Percentiles rank a stretch among this genome's conserved stretches.
phyloP scores from a whole-genome alignment of 1,140 invertebrate genomes.

The Pemphigus obesinymphae region DNA sequence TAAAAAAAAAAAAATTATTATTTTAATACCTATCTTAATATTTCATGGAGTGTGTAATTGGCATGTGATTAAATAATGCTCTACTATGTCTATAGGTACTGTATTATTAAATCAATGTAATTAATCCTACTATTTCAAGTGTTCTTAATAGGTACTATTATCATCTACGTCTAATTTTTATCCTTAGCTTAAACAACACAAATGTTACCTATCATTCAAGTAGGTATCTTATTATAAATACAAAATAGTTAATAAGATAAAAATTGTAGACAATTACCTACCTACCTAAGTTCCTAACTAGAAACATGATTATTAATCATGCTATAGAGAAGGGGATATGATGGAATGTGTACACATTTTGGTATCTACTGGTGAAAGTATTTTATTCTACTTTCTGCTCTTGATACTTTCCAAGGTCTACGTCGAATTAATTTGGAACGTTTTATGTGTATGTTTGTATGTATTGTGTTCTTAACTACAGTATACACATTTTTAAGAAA shows the following conservation, averaged over 20 bases:
- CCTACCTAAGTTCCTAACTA: background rate
- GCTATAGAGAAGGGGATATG: background rate
- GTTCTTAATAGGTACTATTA: background rate
- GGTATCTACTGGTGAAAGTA: conserved; percentile 9
- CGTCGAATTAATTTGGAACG: background rate
- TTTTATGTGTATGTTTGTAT: background rate
- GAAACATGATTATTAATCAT: background rate
- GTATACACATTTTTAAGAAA: background rate
- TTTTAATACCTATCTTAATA: too few relatives aligned
- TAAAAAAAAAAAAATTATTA: too few relatives aligned
- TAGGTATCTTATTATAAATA: background rate
- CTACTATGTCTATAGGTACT: too few relatives aligned
- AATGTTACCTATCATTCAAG: background rate
- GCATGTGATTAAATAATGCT: too few relatives aligned
- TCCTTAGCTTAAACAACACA: background rate
- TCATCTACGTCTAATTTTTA: background rate
- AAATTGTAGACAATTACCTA: background rate
- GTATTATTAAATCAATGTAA: background rate
- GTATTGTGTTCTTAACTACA: background rate
- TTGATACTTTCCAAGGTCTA: conserved; percentile 24
- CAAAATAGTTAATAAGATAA: background rate
- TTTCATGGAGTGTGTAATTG: too few relatives aligned
- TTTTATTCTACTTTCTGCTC: conserved; percentile 37
- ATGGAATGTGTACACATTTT: background rate
- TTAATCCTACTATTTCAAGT: background rate